Evolutionary conservation across 1,140 invertebrate species (phyloP), one percentile per base, ranked within the genome.

Genomic region (Tetragonula clypearis): DNA sequence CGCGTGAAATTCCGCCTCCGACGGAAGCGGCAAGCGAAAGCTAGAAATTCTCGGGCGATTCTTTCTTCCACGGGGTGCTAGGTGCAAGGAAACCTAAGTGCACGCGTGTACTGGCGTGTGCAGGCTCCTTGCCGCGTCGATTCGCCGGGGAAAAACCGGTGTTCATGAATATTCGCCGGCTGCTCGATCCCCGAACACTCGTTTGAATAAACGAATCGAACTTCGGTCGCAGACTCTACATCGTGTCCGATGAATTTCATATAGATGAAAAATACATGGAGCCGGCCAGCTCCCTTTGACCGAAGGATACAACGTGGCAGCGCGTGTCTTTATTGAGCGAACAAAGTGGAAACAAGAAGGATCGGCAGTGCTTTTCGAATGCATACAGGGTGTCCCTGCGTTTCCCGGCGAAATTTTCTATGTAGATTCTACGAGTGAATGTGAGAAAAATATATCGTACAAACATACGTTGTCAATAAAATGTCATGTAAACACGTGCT

Each of bases 201-300:
- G 69, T 81, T 81, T 73, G 79, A 81, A 81, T 73, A 81, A 81
- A 68, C 58, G 68, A 23, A 60, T 30, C 69, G 30, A 72, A 81
- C 55, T 73, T 49, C 41, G 41, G 41, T 49, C 49, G 56, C 30
- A 53, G 26, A 55, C 65, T 60, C 9, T 58, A 81, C 68, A 71
- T 81, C 68, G 79, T 69, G 79, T 72, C 55, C 79, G 79, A 73
- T 81, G 79, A 81, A 81, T 73, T 81, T 79, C 78, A 71, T 79
- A 79, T 79, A 79, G 30, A 69, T 69, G 78, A 79, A 79, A 79
- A 71, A 79, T 79, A 79, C 65, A 71, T n/a, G 65, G 19, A 21
- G 49, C 53, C n/a, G 14, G 58, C n/a, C 6, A 30, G 66, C 5
- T 41, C 58, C 53, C 78, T 79, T 79, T 79, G 78, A 53, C 21